Evolutionary conservation across 2,113 vertebrate genomes (phyloP).

Genomic region (Lucifuga dentata): DNA sequence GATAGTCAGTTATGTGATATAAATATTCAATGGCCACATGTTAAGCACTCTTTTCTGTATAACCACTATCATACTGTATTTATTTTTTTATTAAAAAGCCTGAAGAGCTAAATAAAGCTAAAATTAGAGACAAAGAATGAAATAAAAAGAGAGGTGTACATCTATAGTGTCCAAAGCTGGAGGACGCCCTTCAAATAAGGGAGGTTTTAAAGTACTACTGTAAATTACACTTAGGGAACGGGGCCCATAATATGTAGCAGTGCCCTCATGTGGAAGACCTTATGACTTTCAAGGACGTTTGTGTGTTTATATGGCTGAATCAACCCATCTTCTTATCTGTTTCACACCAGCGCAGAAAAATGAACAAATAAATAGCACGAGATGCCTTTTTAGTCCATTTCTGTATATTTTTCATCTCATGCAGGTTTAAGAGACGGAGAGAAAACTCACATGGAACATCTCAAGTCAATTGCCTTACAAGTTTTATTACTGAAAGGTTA

Average conservation of each 20-base stretch:
- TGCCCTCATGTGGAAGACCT: no score
- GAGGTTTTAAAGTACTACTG: no score
- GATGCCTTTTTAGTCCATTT: background rate
- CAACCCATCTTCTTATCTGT: background rate
- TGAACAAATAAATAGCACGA: slow-evolving; percentile 10
- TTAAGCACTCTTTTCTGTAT: no score
- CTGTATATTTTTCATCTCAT: no score
- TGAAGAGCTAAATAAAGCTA: no score
- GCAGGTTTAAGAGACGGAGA: no score
- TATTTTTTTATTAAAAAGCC: slow-evolving; percentile 11
- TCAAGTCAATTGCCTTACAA: background rate
- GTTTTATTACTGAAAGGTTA: slow-evolving; percentile 40
- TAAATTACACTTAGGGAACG: no score
- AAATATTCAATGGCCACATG: background rate
- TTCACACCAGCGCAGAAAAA: background rate
- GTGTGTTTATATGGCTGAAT: slow-evolving; percentile 26
- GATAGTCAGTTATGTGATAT: background rate
- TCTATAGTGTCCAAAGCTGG: no score
- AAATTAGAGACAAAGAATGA: no score
- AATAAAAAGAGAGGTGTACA: no score
- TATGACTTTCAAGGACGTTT: slow-evolving; percentile 16
- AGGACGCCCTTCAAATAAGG: no score
- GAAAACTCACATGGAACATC: background rate
- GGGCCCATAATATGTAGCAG: no score
- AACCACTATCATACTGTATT: background rate